These are phyloP conservation scores for Scaptodrosophila latifasciaeformis DNA, from an alignment of 2,888 invertebrate genomes.

Conservation along the genomic window DNA sequence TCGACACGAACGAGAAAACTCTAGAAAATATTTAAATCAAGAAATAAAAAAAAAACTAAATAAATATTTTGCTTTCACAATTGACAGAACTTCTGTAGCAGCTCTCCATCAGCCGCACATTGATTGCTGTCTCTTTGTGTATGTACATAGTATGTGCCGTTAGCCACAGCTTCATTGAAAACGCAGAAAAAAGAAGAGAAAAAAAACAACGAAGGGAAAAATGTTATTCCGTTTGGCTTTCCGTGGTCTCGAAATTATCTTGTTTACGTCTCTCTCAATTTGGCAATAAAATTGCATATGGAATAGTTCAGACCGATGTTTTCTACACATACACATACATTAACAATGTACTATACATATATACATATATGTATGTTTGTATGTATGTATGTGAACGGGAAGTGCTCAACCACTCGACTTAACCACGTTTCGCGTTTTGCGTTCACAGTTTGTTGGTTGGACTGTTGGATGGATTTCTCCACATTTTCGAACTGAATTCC, in stretches of 20 bases:
- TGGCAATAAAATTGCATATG: constrained; percentile 23
- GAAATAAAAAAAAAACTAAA: no score
- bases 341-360: neutral
- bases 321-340: constrained; percentile 5
- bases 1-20: no score
- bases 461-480: constrained; percentile 10
- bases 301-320: constrained; percentile 6
- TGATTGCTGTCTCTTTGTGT: no score
- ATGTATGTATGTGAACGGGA: neutral
- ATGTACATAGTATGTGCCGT: constrained; percentile 9
- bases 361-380: neutral
- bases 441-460: constrained; percentile 1
- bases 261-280: constrained; percentile 25
- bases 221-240: constrained; percentile 17
- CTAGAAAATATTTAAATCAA: no score
- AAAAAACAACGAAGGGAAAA: no score
- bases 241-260: constrained; percentile 22
- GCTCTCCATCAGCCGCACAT: no score
- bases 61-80: no score
- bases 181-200: no score
- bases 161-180: constrained; percentile 9
- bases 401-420: constrained; percentile 2
- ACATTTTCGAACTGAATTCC: constrained; percentile 18
- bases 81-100: no score
- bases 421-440: constrained; percentile 3